phyloP scores from a whole-genome alignment of 2,113 vertebrate species.

The Heterotis niloticus region DNA sequence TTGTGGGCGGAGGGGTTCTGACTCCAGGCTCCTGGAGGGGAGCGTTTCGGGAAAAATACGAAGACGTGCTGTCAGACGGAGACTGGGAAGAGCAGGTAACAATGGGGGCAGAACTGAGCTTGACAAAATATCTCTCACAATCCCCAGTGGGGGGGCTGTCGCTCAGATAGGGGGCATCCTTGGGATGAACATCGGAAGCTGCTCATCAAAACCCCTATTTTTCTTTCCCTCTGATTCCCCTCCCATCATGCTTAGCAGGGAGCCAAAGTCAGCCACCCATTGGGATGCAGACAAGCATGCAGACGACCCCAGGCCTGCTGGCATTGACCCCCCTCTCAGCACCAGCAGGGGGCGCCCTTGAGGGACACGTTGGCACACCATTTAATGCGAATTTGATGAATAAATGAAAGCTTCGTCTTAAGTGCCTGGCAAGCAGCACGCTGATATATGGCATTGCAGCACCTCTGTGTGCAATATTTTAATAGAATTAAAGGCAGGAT shows the following conservation, averaged over 20 bases:
- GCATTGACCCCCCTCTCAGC: background rate
- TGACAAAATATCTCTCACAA: background rate
- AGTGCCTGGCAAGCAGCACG: background rate
- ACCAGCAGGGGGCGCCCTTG: background rate
- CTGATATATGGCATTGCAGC: background rate
- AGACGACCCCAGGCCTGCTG: background rate
- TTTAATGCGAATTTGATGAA: constrained; percentile 11
- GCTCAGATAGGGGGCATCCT: background rate
- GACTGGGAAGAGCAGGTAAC: background rate
- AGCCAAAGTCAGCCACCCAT: background rate
- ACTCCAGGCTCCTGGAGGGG: background rate
- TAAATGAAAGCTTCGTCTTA: background rate
- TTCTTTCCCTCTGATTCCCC: background rate
- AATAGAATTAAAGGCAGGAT: constrained; percentile 19
- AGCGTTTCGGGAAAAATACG: background rate
- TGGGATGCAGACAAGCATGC: background rate
- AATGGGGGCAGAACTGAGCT: background rate
- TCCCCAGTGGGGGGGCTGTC: background rate
- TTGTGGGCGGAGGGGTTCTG: background rate
- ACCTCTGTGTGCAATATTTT: background rate
- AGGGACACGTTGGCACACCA: background rate
- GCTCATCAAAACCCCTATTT: background rate
- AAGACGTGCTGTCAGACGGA: background rate
- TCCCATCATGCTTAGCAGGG: background rate
- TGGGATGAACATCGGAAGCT: too few species aligned